A percentile compares a stretch with the other conserved stretches of the same genome.
Evolutionary conservation across 2,797 vertebrate genomes (phyloP).

Genomic region (Sebastolobus altivelis): DNA sequence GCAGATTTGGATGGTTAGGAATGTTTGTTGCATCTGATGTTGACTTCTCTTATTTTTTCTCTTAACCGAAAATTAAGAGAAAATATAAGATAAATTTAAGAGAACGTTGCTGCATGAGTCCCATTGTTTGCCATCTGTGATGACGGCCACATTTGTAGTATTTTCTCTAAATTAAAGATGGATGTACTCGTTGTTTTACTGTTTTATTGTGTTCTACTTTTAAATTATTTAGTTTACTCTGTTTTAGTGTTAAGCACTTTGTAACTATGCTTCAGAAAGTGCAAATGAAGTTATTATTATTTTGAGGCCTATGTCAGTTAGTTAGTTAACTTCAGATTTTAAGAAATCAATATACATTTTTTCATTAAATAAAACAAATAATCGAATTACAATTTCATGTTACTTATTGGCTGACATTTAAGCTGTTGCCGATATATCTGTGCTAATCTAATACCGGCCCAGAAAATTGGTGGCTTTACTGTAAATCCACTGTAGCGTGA

Average conservation of each 20-base stretch:
- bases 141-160: not conserved
- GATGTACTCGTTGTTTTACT: not conserved
- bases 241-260: not conserved
- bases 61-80: too few relatives aligned
- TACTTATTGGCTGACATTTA: not conserved
- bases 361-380: not conserved
- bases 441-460: too few relatives aligned
- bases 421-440: not conserved
- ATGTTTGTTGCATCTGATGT: too few relatives aligned
- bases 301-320: not conserved
- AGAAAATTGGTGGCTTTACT: not conserved
- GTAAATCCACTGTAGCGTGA: conserved; percentile 8
- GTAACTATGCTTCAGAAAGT: not conserved
- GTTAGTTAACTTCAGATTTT: not conserved
- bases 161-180: not conserved
- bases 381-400: not conserved
- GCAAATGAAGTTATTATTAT: not conserved
- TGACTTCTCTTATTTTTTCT: too few relatives aligned
- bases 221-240: too few relatives aligned
- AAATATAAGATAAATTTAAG: too few relatives aligned
- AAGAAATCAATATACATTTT: not conserved
- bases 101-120: too few relatives aligned
- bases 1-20: too few relatives aligned
- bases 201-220: too few relatives aligned
- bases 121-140: too few relatives aligned